Evolutionary conservation across 2,113 vertebrate species (phyloP), one percentile per base, ranked within the genome.

Genomic region (Felis chaus): DNA sequence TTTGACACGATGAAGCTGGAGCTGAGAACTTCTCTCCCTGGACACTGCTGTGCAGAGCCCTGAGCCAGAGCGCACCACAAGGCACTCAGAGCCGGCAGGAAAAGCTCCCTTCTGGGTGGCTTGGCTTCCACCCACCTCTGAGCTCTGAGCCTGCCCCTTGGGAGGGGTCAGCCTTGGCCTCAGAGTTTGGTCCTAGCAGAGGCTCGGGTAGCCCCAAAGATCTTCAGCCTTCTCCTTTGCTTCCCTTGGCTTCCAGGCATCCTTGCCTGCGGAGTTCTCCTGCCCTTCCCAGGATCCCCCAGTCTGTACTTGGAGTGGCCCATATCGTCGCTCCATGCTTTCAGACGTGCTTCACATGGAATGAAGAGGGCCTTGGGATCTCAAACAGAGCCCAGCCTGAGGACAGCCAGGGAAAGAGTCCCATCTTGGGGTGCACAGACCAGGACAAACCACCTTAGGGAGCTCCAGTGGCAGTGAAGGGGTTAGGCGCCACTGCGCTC

Each of bases 381-480:
- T 90, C 92, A 63, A 50, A 61, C 23, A 18, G 57, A 91, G 80
- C 50, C 31, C 45, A 79, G 57, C 36, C 41, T 7, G 2, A 89
- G 39, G 66, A 25, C 31, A 91, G 57, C 63, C 3, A 1, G 21
- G 14, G 29, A 61, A 82, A 87, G n/a, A 82, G 29, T n/a, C 83
- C 79, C 81, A 74, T 85, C 83, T 63, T 10, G 57, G 69, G 88
- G 33, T 36, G 45, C 81, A 65, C 89, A 63, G n/a, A 78, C 4
- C 1, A 29, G 89, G 45, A 25, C 92, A 45, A 69, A 55, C 76
- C 15, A 63, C 84, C 88, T 76, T 69, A 33, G 68, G 65, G 74
- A 97, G 76, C 61, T 68, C 76, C 33, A 69, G 97, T 21, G 97
- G 98, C 98, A 98, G 81, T 14, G 97, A 98, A 98, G 91, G 98